phyloP scores from a whole-genome alignment of 2,888 invertebrate genomes.

The Penaeus monodon region DNA sequence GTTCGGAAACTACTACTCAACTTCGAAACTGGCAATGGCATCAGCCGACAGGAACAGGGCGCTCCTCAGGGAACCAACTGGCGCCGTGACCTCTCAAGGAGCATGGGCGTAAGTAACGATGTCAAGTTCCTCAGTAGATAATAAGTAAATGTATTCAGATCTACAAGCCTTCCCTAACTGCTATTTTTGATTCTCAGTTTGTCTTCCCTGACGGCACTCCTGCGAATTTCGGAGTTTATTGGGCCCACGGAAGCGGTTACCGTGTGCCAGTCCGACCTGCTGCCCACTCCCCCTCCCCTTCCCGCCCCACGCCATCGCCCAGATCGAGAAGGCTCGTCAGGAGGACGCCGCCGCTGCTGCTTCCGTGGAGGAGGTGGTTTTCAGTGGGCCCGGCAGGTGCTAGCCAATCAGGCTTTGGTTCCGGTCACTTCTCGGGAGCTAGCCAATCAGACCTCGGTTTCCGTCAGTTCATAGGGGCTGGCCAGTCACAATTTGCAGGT shows the following conservation, averaged over 20 bases:
- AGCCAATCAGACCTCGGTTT: no score
- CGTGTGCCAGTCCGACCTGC: slow-evolving; percentile 45
- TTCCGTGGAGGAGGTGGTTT: slow-evolving; percentile 17
- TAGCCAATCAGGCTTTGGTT: no score
- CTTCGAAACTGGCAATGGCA: slow-evolving; percentile 32
- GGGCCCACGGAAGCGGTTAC: slow-evolving; percentile 42
- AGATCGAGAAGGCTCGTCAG: slow-evolving; percentile 37
- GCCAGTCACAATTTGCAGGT: no score
- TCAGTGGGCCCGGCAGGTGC: no score
- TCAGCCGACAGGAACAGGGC: slow-evolving; percentile 25
- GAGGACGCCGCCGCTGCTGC: slow-evolving; percentile 36
- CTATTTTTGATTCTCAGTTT: slow-evolving; percentile 19
- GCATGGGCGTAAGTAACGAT: slow-evolving; percentile 13
- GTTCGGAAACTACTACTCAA: slow-evolving; percentile 24
- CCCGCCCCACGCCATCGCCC: slow-evolving; percentile 41
- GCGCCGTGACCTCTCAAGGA: slow-evolving; percentile 27
- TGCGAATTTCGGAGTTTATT: slow-evolving; percentile 35
- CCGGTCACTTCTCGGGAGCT: no score
- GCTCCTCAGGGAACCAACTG: slow-evolving; percentile 13
- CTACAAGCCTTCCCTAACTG: neutral
- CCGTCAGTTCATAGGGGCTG: no score
- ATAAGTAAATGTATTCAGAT: neutral
- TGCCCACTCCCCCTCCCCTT: slow-evolving; percentile 39
- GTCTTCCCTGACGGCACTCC: slow-evolving; percentile 48
- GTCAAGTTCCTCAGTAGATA: neutral